Conservation (phyloP, 2,888 invertebrate genomes). For the Conchocele bisecta region DNA sequence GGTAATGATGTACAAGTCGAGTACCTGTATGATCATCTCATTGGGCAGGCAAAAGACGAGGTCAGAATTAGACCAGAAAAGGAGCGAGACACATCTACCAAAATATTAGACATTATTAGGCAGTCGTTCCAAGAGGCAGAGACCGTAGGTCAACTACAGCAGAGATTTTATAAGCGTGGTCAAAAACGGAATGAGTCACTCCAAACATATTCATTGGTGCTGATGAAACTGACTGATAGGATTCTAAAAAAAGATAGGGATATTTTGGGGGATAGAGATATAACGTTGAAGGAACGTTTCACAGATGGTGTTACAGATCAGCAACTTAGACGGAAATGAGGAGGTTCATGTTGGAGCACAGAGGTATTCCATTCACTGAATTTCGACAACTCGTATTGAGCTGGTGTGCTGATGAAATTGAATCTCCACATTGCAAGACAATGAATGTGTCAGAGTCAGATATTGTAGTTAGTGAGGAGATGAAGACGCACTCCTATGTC, state of each 20-base stretch:
- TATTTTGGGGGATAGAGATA: slow-evolving; percentile 15
- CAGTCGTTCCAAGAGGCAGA: slow-evolving; percentile 21
- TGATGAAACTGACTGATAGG: slow-evolving; percentile 25
- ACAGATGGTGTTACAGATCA: slow-evolving; percentile 24
- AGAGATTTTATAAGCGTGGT: slow-evolving; percentile 20
- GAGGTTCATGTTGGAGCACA: slow-evolving; percentile 3
- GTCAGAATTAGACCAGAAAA: not conserved
- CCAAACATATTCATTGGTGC: slow-evolving; percentile 22
- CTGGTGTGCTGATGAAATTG: too few relatives aligned
- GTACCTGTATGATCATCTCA: slow-evolving; percentile 13
- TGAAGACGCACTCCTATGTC: too few relatives aligned
- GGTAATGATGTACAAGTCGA: slow-evolving; percentile 15
- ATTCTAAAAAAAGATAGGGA: slow-evolving; percentile 6
- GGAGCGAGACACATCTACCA: slow-evolving; percentile 15
- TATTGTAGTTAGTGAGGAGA: too few relatives aligned
- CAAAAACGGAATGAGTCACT: slow-evolving; percentile 24
- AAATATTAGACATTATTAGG: slow-evolving; percentile 21
- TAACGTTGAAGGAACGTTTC: slow-evolving; percentile 22
- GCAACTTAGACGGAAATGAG: slow-evolving; percentile 20
- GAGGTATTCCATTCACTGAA: slow-evolving; percentile 9
- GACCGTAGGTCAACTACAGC: slow-evolving; percentile 27
- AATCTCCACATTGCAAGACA: too few relatives aligned
- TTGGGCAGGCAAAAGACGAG: slow-evolving; percentile 22
- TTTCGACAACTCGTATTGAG: slow-evolving; percentile 16
- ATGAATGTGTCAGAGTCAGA: too few relatives aligned